Conservation (phyloP, 2,797 vertebrate species). For the Yasuhikotakia modesta region DNA sequence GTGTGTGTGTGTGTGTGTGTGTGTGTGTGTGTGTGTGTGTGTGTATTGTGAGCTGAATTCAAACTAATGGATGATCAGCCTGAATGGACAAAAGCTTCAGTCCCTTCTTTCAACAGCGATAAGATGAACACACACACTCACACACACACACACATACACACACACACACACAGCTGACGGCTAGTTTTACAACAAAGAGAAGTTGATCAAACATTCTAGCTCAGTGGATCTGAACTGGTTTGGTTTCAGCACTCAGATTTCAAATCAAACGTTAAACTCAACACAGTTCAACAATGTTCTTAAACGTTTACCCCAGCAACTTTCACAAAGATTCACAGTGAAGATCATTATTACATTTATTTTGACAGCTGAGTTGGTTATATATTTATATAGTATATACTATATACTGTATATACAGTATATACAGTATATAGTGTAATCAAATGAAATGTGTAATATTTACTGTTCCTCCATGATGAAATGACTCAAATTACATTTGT, state of each 20-base stretch:
- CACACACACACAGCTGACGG: conserved; percentile 27
- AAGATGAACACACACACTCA: too few relatives aligned
- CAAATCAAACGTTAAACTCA: neutral
- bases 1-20: conserved; percentile 13
- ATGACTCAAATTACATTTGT: conserved; percentile 40
- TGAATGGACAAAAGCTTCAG: conserved; percentile 23
- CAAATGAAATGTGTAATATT: conserved; percentile 30
- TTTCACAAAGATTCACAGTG: too few relatives aligned
- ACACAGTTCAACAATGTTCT: neutral
- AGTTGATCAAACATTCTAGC: neutral
- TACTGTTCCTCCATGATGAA: conserved; percentile 15
- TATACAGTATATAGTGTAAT: too few relatives aligned
- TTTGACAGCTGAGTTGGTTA: too few relatives aligned
- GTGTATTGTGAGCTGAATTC: conserved; percentile 8
- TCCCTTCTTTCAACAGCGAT: conserved; percentile 48
- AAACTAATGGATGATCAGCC: conserved; percentile 15
- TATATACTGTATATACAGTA: too few relatives aligned
- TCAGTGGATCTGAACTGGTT: neutral
- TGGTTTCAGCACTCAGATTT: neutral
- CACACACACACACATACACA: too few relatives aligned
- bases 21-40: conserved; percentile 23
- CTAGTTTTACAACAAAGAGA: conserved; percentile 2
- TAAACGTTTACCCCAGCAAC: neutral
- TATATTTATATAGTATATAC: too few relatives aligned
- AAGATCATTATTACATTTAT: too few relatives aligned